Conservation (phyloP, 2,888 invertebrate genomes). For the Linnaemya vulpina region DNA sequence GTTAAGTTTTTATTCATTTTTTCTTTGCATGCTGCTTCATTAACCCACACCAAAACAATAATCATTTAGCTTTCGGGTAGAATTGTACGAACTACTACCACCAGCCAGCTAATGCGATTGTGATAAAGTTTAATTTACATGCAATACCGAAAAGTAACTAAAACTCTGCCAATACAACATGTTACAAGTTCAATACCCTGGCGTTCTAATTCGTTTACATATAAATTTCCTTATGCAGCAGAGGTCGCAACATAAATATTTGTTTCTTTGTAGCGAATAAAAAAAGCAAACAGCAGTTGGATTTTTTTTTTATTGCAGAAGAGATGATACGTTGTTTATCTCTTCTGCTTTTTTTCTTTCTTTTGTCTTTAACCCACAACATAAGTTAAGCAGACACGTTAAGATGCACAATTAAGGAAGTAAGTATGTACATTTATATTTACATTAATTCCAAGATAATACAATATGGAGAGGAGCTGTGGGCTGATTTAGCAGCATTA, state of each 20-base stretch:
- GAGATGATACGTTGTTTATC: slow-evolving; percentile 58
- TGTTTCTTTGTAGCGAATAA: background rate
- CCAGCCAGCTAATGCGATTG: slow-evolving; percentile 65
- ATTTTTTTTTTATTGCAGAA: slow-evolving; percentile 1
- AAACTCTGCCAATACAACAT: slow-evolving; percentile 31
- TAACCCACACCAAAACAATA: slow-evolving; percentile 29
- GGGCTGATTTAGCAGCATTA: slow-evolving; percentile 62
- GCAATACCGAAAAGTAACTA: slow-evolving; percentile 48
- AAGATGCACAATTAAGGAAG: slow-evolving; percentile 68
- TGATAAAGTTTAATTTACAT: slow-evolving; percentile 64
- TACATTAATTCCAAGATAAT: slow-evolving; percentile 44
- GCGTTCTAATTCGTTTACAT: slow-evolving; percentile 45
- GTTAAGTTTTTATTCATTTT: slow-evolving; percentile 14
- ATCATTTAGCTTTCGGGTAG: slow-evolving; percentile 34
- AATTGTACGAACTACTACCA: slow-evolving; percentile 55
- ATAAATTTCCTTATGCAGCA: slow-evolving; percentile 25
- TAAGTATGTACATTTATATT: slow-evolving; percentile 42
- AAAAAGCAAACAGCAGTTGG: background rate
- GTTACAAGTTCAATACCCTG: slow-evolving; percentile 59
- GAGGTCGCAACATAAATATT: slow-evolving; percentile 48
- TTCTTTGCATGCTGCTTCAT: slow-evolving; percentile 20
- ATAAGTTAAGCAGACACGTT: slow-evolving; percentile 62
- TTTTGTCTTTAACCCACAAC: slow-evolving; percentile 52
- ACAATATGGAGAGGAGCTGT: slow-evolving; percentile 29
- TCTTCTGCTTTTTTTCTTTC: background rate